phyloP scores from a whole-genome alignment of 1,140 invertebrate species.

The Temnothorax longispinosus region DNA sequence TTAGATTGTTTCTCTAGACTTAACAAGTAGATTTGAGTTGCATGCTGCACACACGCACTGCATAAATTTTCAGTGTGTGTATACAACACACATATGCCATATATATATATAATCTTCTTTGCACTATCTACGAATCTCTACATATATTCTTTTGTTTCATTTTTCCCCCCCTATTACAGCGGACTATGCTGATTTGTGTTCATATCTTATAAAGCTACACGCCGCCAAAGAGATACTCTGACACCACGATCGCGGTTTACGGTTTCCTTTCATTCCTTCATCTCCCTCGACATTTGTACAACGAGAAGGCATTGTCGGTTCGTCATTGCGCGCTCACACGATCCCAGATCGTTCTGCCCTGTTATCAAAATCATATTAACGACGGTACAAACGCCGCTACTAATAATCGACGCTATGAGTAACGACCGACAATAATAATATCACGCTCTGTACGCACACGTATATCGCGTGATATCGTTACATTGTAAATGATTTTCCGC shows the following conservation, averaged over 20 bases:
- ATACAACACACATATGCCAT: conserved; percentile 2
- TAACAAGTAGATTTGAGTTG: background rate
- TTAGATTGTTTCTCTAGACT: background rate
- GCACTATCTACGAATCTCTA: conserved; percentile 39
- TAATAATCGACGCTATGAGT: conserved; percentile 5
- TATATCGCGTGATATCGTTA: conserved; percentile 21
- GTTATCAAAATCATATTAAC: conserved; percentile 38
- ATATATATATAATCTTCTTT: conserved; percentile 44
- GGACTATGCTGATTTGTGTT: conserved; percentile 43
- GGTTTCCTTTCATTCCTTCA: background rate
- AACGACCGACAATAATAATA: conserved; percentile 23
- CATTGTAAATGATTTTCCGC: background rate
- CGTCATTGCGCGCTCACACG: conserved; percentile 39
- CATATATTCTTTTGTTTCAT: conserved; percentile 47
- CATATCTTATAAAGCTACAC: conserved; percentile 33
- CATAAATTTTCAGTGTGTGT: conserved; percentile 9
- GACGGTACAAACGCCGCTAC: background rate
- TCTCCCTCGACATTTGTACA: conserved; percentile 55
- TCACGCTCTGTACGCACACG: background rate
- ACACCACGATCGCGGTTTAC: background rate
- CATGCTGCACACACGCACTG: conserved; percentile 13
- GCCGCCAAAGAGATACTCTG: conserved; percentile 24
- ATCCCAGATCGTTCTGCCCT: conserved; percentile 20
- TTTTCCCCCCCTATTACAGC: conserved; percentile 20
- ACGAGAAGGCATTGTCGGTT: conserved; percentile 59